phyloP scores from a whole-genome alignment of 2,888 invertebrate genomes.

The Sinotaia quadrata region DNA sequence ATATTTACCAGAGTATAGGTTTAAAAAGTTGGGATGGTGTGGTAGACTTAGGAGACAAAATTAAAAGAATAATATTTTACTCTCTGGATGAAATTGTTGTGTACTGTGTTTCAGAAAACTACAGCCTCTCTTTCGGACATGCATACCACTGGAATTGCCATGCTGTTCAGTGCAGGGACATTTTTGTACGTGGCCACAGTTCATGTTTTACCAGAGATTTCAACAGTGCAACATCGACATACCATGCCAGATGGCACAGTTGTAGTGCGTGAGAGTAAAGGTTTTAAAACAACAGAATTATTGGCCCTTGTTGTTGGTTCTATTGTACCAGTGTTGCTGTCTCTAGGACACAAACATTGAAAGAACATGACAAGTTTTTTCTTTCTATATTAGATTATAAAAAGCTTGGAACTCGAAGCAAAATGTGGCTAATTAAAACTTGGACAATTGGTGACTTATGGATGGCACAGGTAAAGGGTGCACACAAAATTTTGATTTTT shows the following conservation, averaged over 20 bases:
- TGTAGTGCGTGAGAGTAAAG: slow-evolving; percentile 65
- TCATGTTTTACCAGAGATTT: slow-evolving; percentile 95
- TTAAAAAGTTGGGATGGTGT: too few relatives aligned
- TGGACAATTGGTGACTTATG: too few relatives aligned
- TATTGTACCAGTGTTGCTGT: slow-evolving; percentile 88
- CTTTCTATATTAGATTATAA: too few relatives aligned
- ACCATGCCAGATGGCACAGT: slow-evolving; percentile 63
- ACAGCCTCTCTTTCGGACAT: slow-evolving; percentile 90
- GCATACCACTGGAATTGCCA: slow-evolving; percentile 96
- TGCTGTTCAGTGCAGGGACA: slow-evolving; percentile 99
- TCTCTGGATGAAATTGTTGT: too few relatives aligned
- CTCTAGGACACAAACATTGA: slow-evolving; percentile 83
- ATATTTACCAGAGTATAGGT: too few relatives aligned
- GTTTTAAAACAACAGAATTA: slow-evolving; percentile 84
- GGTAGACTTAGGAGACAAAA: too few relatives aligned
- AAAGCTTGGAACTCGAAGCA: too few relatives aligned
- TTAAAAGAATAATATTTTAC: too few relatives aligned
- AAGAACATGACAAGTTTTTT: too few relatives aligned
- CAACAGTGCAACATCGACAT: slow-evolving; percentile 58
- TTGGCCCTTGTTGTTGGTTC: slow-evolving; percentile 88
- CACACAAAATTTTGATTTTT: too few relatives aligned
- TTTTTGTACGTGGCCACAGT: slow-evolving; percentile 99
- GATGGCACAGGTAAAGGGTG: too few relatives aligned
- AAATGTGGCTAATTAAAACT: too few relatives aligned
- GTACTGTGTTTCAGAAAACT: slow-evolving; percentile 87